Evolutionary conservation across 2,797 vertebrate species (phyloP), one percentile per base, ranked within the genome.

Genomic region (Sebastes hopkinsi): DNA sequence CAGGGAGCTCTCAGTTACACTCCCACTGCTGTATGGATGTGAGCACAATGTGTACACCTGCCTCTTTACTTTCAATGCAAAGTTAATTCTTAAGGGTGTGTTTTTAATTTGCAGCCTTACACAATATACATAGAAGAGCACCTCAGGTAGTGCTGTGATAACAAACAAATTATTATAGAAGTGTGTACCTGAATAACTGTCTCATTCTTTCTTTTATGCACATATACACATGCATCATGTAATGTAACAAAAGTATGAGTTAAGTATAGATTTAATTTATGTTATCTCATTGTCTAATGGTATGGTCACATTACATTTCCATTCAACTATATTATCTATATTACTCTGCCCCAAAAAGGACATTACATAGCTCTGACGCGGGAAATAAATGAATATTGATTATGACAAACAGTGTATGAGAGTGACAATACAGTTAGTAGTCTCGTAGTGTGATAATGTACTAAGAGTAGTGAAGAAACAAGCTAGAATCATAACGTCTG

Each of bases 1-100:
- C 55, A 7, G 85, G 82, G 82, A 61, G 77, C 61, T 84, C 67
- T 82, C 58, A 11, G 68, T 56, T 80, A 77, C 59, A 72, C 67
- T 62, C 18, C 16, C 14, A 4, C 67, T 56, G n/a, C 61, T 85
- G 58, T 58, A 16, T 78, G 54, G 29, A 69, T 62, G 42, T 25
- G 66, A 79, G 62, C 73, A 36, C 66, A n/a, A 25, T 42, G 60
- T 72, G 56, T 59, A 67, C 27, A 32, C 52, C 23, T 20, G n/a
- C 66, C 38, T 81, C 16, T 60, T 81, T 50, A 14, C 20, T 61
- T 23, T 11, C 23, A 66, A 4, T 13, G 20, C 14, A 30, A 46
- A 75, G 42, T 64, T 82, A 1, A 29, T 61, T 60, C 10, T 22
- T 62, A 22, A 38, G 22, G 62, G 23, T 29, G 69, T 52, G 4